These are phyloP conservation scores for Glyphotaelius pellucidus DNA, from an alignment of 2,888 invertebrate species.

Conservation along the genomic window DNA sequence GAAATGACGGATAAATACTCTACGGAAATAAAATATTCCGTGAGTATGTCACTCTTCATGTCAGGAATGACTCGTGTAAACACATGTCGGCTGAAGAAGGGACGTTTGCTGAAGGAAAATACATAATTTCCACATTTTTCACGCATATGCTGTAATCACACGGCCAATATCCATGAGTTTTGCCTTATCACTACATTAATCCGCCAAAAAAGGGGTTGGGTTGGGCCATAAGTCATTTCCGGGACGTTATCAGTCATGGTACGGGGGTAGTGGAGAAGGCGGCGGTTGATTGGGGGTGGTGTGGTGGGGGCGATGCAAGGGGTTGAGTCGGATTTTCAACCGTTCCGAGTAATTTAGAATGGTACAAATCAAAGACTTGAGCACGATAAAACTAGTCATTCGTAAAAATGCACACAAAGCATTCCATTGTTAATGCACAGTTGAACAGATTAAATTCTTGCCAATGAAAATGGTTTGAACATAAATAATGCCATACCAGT, in stretches of 20 bases:
- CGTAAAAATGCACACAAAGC: background rate
- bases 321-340: conserved; percentile 6
- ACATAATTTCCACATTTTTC: conserved; percentile 58
- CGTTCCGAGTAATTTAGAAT: background rate
- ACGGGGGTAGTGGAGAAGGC: conserved; percentile 35
- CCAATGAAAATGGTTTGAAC: background rate
- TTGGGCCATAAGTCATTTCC: conserved; percentile 65
- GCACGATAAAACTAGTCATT: background rate
- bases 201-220: conserved; percentile 64
- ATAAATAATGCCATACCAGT: background rate
- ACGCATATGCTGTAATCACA: conserved; percentile 57
- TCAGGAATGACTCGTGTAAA: conserved; percentile 35
- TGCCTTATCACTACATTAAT: conserved; percentile 64
- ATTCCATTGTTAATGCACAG: background rate
- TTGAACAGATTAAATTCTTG: background rate
- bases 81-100: conserved; percentile 12
- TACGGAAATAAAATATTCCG: conserved; percentile 32
- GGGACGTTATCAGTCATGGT: conserved; percentile 62
- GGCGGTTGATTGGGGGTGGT: conserved; percentile 16
- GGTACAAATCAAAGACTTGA: background rate
- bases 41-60: conserved; percentile 40
- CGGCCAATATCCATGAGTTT: conserved; percentile 61
- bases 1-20: conserved; percentile 35
- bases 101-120: conserved; percentile 22
- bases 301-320: conserved; percentile 34